phyloP scores from a whole-genome alignment of 2,797 vertebrate species.

The Onychomys torridus region DNA sequence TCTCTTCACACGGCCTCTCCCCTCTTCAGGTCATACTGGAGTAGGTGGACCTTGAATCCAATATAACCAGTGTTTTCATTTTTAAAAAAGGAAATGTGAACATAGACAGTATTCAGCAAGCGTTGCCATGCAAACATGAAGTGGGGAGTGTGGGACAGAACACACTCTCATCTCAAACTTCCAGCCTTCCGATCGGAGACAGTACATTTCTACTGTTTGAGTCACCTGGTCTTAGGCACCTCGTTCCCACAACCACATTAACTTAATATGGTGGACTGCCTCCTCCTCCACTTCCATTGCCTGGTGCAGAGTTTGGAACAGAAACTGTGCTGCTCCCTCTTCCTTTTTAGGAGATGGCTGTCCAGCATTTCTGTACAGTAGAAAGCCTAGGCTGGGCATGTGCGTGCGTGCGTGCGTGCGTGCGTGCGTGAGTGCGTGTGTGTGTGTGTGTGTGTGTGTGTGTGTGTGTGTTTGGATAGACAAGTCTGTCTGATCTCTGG shows the following conservation, averaged over 20 bases:
- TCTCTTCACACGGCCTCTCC: background rate
- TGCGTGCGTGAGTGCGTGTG: background rate
- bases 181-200: background rate
- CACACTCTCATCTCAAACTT: background rate
- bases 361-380: background rate
- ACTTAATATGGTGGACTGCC: background rate
- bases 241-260: background rate
- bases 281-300: background rate
- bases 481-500: background rate
- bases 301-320: background rate
- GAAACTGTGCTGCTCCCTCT: background rate
- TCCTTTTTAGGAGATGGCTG: background rate
- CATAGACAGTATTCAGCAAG: background rate
- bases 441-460: background rate
- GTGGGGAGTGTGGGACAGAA: background rate
- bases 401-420: background rate
- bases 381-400: background rate
- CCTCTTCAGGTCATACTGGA: background rate
- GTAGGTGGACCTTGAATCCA: background rate
- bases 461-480: background rate
- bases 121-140: background rate
- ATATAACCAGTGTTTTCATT: conserved; percentile 16
- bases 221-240: background rate
- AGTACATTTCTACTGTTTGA: background rate
- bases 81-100: background rate